Evolutionary conservation across 1,140 invertebrate species (phyloP).

Genomic region (Atta colombica): DNA sequence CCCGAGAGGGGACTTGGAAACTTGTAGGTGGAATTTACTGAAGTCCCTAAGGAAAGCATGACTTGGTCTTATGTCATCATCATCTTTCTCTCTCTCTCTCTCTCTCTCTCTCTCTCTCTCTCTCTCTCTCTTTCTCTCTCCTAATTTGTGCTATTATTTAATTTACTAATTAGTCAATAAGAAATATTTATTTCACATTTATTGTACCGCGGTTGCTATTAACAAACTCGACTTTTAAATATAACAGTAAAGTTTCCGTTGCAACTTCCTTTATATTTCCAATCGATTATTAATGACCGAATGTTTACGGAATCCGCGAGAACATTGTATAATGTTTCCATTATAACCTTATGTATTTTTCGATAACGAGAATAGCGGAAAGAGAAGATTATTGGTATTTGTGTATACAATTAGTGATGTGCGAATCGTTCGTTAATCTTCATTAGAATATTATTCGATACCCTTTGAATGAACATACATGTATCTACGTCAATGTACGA

Average conservation of each 20-base stretch:
- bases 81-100: neutral
- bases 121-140: too few species aligned
- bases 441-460: constrained; percentile 30
- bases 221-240: neutral
- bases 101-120: neutral
- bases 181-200: constrained; percentile 18
- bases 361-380: neutral
- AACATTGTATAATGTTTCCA: neutral
- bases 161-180: constrained; percentile 9
- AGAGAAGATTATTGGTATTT: constrained; percentile 15
- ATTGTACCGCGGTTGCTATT: neutral
- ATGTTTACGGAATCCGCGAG: neutral
- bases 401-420: neutral
- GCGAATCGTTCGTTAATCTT: constrained; percentile 39
- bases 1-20: constrained; percentile 48
- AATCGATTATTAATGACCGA: constrained; percentile 9
- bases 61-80: constrained; percentile 13
- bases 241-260: neutral
- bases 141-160: neutral
- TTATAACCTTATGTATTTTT: neutral
- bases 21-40: constrained; percentile 37
- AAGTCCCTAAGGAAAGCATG: constrained; percentile 40
- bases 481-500: neutral
- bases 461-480: neutral
- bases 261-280: neutral